Base-by-base conservation (phyloP, 2,797 vertebrate species). In the Coccyzus lansbergi region DNA sequence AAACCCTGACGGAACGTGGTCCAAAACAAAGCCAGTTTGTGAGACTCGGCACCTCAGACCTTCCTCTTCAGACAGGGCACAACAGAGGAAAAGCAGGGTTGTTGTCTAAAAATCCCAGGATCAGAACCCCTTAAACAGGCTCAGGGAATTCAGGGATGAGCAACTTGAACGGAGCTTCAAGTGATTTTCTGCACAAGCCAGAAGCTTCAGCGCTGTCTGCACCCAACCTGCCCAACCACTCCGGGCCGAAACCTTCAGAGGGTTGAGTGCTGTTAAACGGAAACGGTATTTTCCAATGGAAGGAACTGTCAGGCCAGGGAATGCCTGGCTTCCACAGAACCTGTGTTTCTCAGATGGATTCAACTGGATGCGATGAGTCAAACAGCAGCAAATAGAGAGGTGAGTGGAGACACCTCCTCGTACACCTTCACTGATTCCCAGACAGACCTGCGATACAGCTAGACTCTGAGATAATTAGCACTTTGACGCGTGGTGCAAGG, bases 311-410 rank as follows among this genome's bases (percentile, higher is more conserved):
- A n/a, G n/a, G 15, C 28, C 62, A 75, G 28, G 52, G 56, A 76
- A 65, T 7, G 12, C 6, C 11, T 12, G 13, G 6, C n/a, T 79
- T 63, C 42, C 44, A 25, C 63, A 38, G 33, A 87, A 83, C 20
- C 24, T n/a, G 15, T 10, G 15, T 2, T 58, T 63, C 20, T 72
- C 60, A 78, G 21, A 26, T 7, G 6, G 34, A 38, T 86, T 58
- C 22, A 67, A 3, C 0, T 7, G 18, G 78, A 85, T 13, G 34
- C 0, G 0, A 40, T 1, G 12, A 63, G 24, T 33, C 28, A 70
- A 74, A 85, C 6, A 58, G 53, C 29, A 60, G 62, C 69, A 75
- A 78, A 51, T 1, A 55, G 10, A 49, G 26, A 58, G 22, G 18
- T 14, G 49, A 31, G 25, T 0, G 4, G 28, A 10, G 34, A 59